Evolutionary conservation across 2,113 vertebrate genomes (phyloP).

Genomic region (Colistium nudipinnis): DNA sequence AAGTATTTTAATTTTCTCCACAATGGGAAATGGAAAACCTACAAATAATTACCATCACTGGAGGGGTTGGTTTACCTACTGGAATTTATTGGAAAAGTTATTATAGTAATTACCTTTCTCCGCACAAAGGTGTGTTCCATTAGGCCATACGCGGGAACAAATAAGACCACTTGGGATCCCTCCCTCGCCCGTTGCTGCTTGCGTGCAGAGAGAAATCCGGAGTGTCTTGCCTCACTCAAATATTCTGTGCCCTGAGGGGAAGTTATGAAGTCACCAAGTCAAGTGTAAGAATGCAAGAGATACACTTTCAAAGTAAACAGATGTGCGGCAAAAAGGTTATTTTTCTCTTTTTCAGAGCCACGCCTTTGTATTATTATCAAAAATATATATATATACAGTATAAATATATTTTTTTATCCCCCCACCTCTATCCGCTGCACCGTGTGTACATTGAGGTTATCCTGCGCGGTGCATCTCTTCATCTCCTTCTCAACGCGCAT

Average conservation of each 20-base stretch:
- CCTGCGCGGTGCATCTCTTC: constrained; percentile 37
- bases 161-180: constrained; percentile 45
- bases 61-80: too few relatives aligned
- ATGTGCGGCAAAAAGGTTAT: constrained; percentile 68
- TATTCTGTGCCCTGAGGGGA: constrained; percentile 67
- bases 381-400: constrained; percentile 41
- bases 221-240: constrained; percentile 69
- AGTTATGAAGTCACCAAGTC: constrained; percentile 78
- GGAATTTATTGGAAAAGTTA: constrained; percentile 21
- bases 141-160: constrained; percentile 12
- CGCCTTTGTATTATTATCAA: constrained; percentile 73
- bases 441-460: constrained; percentile 50
- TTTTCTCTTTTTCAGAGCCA: constrained; percentile 66
- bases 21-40: not conserved
- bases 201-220: constrained; percentile 77
- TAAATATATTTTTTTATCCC: not conserved
- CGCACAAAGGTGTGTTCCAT: not conserved
- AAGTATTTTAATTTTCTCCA: constrained; percentile 5
- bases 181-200: constrained; percentile 65
- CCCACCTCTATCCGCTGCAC: constrained; percentile 3
- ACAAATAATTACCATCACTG: too few relatives aligned
- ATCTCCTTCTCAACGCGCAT: constrained; percentile 42
- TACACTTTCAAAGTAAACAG: constrained; percentile 79
- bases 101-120: constrained; percentile 24
- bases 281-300: constrained; percentile 78